Evolutionary conservation across 37 sponge, comb jelly and placozoan genomes (phyloP).

Genomic region (Aphrocallistes beatrix): DNA sequence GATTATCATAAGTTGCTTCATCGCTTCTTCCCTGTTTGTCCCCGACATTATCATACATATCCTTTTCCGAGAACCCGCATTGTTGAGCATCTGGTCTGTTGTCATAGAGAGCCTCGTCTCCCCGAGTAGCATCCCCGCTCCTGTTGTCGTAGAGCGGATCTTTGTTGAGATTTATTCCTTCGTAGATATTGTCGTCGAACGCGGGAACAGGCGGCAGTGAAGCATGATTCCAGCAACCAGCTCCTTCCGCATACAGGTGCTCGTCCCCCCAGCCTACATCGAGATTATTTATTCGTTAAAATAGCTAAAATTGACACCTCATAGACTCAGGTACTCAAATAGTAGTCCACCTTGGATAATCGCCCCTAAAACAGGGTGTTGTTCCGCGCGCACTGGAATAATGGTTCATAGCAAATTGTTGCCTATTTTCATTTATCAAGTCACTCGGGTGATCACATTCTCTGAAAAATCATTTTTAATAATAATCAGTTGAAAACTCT

Average conservation of each 20-base stretch:
- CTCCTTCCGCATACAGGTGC: not conserved
- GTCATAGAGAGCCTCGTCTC: not conserved
- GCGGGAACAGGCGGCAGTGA: not conserved
- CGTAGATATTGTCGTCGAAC: not conserved
- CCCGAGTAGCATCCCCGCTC: not conserved
- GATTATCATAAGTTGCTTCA: not conserved
- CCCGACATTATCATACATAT: not conserved
- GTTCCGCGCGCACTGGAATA: too few relatives aligned
- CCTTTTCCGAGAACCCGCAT: not conserved
- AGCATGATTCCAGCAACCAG: not conserved
- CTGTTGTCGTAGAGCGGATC: conserved; percentile 6
- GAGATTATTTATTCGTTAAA: too few relatives aligned
- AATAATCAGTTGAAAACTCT: too few relatives aligned
- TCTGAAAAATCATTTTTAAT: too few relatives aligned
- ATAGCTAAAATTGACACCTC: too few relatives aligned
- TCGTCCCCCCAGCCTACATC: not conserved
- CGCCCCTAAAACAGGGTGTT: too few relatives aligned
- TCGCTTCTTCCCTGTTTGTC: not conserved
- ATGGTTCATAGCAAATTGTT: too few relatives aligned
- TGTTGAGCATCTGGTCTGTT: not conserved
- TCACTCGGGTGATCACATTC: too few relatives aligned
- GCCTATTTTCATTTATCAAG: too few relatives aligned
- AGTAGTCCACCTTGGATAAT: too few relatives aligned
- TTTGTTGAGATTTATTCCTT: not conserved
- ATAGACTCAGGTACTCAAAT: too few relatives aligned